Conservation (phyloP, 2,888 invertebrate genomes). For the Busseola fusca region DNA sequence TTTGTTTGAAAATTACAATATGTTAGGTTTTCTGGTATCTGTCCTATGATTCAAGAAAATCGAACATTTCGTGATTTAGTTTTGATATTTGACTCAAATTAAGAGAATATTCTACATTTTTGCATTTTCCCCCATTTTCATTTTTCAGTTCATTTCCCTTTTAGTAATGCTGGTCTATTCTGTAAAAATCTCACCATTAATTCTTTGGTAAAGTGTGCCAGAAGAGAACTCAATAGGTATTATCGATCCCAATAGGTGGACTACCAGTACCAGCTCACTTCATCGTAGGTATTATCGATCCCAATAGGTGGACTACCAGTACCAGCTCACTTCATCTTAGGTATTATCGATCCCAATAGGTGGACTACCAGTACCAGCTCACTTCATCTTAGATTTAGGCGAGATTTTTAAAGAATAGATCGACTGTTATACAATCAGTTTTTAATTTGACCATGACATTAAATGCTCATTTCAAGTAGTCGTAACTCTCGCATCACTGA, state of each 20-base stretch:
- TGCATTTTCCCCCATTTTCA: no score
- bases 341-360: background rate
- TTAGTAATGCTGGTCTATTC: background rate
- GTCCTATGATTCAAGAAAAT: background rate
- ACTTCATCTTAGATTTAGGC: background rate
- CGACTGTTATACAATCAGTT: conserved; percentile 21
- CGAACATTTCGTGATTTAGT: background rate
- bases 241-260: no score
- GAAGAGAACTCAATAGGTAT: background rate
- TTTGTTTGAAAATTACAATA: background rate
- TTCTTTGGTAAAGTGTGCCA: background rate
- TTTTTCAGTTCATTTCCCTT: background rate
- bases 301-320: no score
- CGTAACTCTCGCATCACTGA: conserved; percentile 49
- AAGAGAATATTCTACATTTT: background rate
- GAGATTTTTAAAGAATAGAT: conserved; percentile 1
- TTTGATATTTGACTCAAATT: background rate
- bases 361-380: background rate
- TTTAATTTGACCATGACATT: conserved; percentile 51
- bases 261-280: no score
- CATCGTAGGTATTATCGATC: no score
- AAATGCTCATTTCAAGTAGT: conserved; percentile 36
- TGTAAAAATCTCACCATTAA: background rate
- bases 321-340: no score
- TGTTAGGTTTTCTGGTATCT: background rate